Evolutionary conservation across 2,888 invertebrate genomes (phyloP).

Genomic region (Cactoblastis cactorum): DNA sequence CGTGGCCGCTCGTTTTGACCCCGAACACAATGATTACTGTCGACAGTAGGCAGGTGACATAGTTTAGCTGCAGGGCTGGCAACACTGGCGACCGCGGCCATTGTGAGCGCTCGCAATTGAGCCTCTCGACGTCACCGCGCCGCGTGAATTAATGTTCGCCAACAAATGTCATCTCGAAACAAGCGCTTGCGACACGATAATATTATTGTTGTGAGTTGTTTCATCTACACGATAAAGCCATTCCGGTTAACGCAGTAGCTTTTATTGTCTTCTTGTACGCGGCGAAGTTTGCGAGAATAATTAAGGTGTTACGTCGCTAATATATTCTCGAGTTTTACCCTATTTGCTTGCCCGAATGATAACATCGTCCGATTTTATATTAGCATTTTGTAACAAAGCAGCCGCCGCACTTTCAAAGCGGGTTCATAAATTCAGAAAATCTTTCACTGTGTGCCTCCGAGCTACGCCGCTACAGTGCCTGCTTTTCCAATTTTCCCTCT

Average conservation of each 20-base stretch:
- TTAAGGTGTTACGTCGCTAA: conserved; percentile 37
- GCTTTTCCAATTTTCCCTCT: conserved; percentile 15
- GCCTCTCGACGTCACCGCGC: conserved; percentile 50
- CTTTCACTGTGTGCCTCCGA: conserved; percentile 14
- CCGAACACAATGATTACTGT: conserved; percentile 18
- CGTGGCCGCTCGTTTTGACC: conserved; percentile 16
- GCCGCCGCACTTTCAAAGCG: conserved; percentile 2
- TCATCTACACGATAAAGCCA: conserved; percentile 45
- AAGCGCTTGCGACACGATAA: conserved; percentile 48
- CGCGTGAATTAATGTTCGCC: conserved; percentile 56
- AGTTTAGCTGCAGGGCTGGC: conserved; percentile 21
- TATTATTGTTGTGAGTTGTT: conserved; percentile 59
- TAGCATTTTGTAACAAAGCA: conserved; percentile 8
- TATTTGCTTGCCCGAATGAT: conserved; percentile 19
- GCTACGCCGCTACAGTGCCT: conserved; percentile 8
- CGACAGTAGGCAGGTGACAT: conserved; percentile 20
- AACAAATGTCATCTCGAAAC: conserved; percentile 57
- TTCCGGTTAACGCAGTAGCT: conserved; percentile 41
- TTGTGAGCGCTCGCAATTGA: conserved; percentile 61
- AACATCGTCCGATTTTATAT: conserved; percentile 19
- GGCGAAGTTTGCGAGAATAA: conserved; percentile 46
- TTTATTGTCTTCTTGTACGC: conserved; percentile 46
- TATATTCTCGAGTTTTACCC: conserved; percentile 27
- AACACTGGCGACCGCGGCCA: conserved; percentile 33
- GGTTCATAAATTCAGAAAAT: conserved; percentile 16